These are phyloP conservation scores for Trichogramma pretiosum DNA, from an alignment of 1,140 invertebrate genomes.

Conservation along the genomic window DNA sequence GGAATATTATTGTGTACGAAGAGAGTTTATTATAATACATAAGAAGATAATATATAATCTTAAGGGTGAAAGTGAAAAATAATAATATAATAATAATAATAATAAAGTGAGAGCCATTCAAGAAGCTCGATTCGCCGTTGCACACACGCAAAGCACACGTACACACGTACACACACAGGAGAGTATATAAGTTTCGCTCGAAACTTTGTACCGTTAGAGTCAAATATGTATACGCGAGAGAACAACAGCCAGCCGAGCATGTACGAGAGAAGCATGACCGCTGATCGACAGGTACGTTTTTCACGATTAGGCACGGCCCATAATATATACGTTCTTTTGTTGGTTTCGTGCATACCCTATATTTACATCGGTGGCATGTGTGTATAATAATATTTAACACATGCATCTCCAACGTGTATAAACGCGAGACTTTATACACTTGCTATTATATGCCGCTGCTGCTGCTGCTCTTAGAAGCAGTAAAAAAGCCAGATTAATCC, in stretches of 20 bases:
- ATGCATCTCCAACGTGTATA: background rate
- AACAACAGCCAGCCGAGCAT: constrained; percentile 33
- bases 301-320: background rate
- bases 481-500: too few species aligned
- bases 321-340: background rate
- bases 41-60: too few species aligned
- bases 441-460: background rate
- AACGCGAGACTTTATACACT: background rate
- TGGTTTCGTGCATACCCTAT: background rate
- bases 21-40: background rate
- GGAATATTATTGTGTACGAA: too few species aligned
- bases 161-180: too few species aligned
- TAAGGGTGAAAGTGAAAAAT: too few species aligned
- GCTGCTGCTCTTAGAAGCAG: too few species aligned
- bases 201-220: background rate
- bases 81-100: too few species aligned
- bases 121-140: too few species aligned
- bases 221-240: constrained; percentile 13
- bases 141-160: too few species aligned
- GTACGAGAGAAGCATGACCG: constrained; percentile 41
- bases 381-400: too few species aligned
- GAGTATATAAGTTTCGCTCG: background rate
- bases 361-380: background rate
- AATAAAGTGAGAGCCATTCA: too few species aligned
- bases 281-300: constrained; percentile 39